Evolutionary conservation across 2,888 invertebrate genomes (phyloP), one percentile per base, ranked within the genome.

Genomic region (Stramonita haemastoma): DNA sequence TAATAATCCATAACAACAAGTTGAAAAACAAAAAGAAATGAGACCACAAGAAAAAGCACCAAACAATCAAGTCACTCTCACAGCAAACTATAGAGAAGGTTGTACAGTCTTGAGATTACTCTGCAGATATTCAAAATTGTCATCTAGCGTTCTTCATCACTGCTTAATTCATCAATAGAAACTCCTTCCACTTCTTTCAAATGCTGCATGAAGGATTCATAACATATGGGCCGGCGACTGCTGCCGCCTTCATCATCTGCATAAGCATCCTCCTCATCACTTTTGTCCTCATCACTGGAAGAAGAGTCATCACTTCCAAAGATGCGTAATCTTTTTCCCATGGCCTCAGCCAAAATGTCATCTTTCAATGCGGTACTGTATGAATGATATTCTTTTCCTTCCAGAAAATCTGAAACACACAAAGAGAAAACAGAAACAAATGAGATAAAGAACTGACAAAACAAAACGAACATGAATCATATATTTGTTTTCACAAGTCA

Each of bases 221-320:
- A 34, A 32, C 32, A 79, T 79, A 32, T 17, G 17, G 32, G 32
- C 77, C 13, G 15, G 19, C 1, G 15, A 15, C 77, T 79, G 4
- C 15, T n/a, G 46, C n/a, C n/a, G n/a, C 26, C 22, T 26, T 87
- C 87, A 73, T 87, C 87, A n/a, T 73, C 87, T 77, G 46, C 60
- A 13, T 87, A 66, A 26, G 79, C 87, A 26, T 56, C 84, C 36
- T 88, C 87, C 57, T 84, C 84, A 22, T 90, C 90, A 77, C 89
- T 60, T 57, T 90, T 89, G 84, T 87, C 87, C n/a, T 87, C 85
- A 66, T 90, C 90, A 77, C 87, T 86, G 84, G 84, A 83, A 77
- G 29, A 77, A 77, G 66, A 89, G 79, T 26, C n/a, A 26, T 57
- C 29, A 79, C 46, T n/a, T n/a, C 46, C 73, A 36, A 83, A 66